Conservation (phyloP, 2,113 vertebrate genomes). For the Poecilia latipinna region DNA sequence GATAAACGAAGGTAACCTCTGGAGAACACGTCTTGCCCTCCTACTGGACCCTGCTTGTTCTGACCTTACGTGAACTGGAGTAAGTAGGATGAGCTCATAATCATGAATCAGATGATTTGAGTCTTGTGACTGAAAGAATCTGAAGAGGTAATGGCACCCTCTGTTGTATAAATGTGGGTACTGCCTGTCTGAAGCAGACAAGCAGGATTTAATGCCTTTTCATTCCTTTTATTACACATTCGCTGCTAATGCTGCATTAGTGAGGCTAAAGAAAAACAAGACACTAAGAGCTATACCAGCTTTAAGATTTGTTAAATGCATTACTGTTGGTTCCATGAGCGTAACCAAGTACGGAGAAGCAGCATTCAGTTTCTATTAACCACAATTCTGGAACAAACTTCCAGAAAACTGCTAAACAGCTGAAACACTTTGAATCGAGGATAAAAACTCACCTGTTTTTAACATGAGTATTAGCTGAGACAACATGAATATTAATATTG, state of each 20-base stretch:
- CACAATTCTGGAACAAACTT: too few species aligned
- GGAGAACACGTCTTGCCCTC: background rate
- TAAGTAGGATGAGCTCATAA: background rate
- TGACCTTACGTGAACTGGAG: constrained; percentile 37
- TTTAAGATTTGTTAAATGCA: too few species aligned
- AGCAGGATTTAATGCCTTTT: background rate
- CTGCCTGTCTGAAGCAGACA: constrained; percentile 12
- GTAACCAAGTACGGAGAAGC: too few species aligned
- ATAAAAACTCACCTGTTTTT: too few species aligned
- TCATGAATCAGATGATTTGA: constrained; percentile 11
- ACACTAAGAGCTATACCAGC: background rate
- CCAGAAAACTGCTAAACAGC: too few species aligned
- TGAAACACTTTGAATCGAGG: too few species aligned
- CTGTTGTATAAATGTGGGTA: constrained; percentile 30
- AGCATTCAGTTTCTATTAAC: too few species aligned
- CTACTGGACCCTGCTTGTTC: background rate
- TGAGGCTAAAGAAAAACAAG: background rate
- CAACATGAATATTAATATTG: too few species aligned
- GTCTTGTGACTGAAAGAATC: background rate
- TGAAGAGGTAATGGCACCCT: constrained; percentile 16
- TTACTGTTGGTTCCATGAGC: too few species aligned
- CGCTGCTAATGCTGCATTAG: background rate
- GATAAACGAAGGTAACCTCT: constrained; percentile 25
- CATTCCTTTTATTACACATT: background rate
- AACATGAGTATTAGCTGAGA: too few species aligned